Percentiles rank a stretch among this genome's conserved stretches.
Conservation (phyloP, 2,113 vertebrate species). For the Scalopus aquaticus region DNA sequence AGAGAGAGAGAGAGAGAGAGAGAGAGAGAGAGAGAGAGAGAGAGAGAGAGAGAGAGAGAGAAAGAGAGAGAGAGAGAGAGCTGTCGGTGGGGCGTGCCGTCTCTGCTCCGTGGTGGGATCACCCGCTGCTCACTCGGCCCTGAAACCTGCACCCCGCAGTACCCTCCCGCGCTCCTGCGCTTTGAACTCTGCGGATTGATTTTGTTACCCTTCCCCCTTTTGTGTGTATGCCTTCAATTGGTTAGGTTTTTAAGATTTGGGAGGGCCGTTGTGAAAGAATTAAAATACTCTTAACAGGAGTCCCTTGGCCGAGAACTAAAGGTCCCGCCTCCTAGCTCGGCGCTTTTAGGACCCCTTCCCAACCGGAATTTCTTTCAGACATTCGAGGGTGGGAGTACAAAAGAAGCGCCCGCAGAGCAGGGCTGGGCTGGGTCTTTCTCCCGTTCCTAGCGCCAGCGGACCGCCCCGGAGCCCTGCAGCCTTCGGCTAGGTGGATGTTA, state of each 20-base stretch:
- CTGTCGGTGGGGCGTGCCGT: background rate
- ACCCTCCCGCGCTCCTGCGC: background rate
- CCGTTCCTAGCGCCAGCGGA: rapidly evolving
- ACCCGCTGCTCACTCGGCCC: background rate
- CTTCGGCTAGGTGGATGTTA: background rate
- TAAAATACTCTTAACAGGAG: slow-evolving; percentile 36
- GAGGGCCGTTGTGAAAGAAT: slow-evolving; percentile 38
- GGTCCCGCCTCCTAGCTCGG: background rate
- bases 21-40: no score
- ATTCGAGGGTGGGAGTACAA: background rate
- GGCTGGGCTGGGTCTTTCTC: background rate
- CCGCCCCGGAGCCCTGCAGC: background rate
- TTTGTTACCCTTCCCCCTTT: background rate
- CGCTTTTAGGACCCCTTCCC: background rate
- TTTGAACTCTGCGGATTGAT: slow-evolving; percentile 65
- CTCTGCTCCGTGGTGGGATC: background rate
- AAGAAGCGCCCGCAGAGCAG: background rate
- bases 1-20: no score
- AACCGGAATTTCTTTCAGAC: background rate
- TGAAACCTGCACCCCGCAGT: background rate
- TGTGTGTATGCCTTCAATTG: slow-evolving; percentile 47
- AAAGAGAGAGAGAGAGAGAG: background rate
- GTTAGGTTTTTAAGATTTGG: slow-evolving; percentile 55
- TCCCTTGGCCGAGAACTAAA: background rate
- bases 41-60: no score